Conservation (phyloP, 1,140 invertebrate genomes). For the Scaptomyza montana region DNA sequence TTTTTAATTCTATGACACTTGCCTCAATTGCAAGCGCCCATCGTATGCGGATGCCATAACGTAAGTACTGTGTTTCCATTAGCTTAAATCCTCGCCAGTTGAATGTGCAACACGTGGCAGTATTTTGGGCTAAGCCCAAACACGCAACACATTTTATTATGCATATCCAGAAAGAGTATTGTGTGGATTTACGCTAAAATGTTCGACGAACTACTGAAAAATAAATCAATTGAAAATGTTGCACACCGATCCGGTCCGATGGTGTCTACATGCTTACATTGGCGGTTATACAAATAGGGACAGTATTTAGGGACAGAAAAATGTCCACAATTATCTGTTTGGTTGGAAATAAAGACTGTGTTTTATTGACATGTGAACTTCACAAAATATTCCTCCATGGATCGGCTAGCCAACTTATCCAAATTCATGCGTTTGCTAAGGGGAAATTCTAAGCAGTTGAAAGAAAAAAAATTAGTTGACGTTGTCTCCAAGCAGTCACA, state of each 20-base stretch:
- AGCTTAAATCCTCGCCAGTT: constrained; percentile 6
- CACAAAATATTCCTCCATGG: too few species aligned
- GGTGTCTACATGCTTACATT: not conserved
- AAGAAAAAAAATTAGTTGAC: too few species aligned
- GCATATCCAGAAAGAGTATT: constrained; percentile 46
- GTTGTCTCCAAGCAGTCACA: too few species aligned
- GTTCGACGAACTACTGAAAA: constrained; percentile 4
- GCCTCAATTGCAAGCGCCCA: not conserved
- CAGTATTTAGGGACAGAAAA: too few species aligned
- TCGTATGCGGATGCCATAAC: not conserved
- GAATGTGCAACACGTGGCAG: constrained; percentile 18
- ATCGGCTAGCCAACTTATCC: too few species aligned
- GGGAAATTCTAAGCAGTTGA: too few species aligned
- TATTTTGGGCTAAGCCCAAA: constrained; percentile 18
- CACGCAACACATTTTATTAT: constrained; percentile 40
- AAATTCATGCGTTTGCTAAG: too few species aligned
- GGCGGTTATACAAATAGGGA: too few species aligned
- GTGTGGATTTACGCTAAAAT: constrained; percentile 36
- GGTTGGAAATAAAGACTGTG: too few species aligned
- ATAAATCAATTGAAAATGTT: not conserved
- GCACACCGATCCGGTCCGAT: not conserved
- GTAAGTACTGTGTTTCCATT: constrained; percentile 9
- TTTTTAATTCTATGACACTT: too few species aligned
- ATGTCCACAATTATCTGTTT: too few species aligned
- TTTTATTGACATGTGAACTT: too few species aligned